Evolutionary conservation across 2,888 invertebrate species (phyloP).

Genomic region (Agrochola lychnidis): DNA sequence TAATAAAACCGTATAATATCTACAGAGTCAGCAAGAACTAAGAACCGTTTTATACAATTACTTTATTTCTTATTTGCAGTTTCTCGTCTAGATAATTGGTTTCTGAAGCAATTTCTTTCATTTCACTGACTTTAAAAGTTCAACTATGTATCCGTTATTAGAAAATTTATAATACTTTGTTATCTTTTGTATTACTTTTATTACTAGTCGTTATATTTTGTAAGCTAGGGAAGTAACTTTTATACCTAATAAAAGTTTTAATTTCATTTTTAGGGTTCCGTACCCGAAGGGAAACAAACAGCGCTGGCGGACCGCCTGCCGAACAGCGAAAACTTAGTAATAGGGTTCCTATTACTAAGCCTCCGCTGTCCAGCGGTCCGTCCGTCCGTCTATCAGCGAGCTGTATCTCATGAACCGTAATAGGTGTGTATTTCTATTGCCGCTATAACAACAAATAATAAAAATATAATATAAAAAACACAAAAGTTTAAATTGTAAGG

Average conservation of each 20-base stretch:
- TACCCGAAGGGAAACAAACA: no score
- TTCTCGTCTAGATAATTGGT: slow-evolving; percentile 52
- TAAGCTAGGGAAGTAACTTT: background rate
- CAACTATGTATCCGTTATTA: slow-evolving; percentile 43
- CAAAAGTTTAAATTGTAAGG: no score
- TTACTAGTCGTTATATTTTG: slow-evolving; percentile 22
- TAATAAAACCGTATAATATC: slow-evolving; percentile 17
- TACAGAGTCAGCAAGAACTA: slow-evolving; percentile 22
- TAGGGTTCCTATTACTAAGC: no score
- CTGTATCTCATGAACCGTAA: no score
- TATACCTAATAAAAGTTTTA: slow-evolving; percentile 32
- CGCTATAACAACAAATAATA: no score
- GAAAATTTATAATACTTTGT: slow-evolving; percentile 45
- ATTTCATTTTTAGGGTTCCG: slow-evolving; percentile 3
- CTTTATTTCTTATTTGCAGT: slow-evolving; percentile 57
- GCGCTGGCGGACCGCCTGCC: no score
- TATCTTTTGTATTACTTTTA: slow-evolving; percentile 52
- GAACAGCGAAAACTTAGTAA: no score
- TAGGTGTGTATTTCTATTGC: no score
- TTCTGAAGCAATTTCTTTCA: slow-evolving; percentile 45
- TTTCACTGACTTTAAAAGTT: slow-evolving; percentile 48
- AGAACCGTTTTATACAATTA: slow-evolving; percentile 41
- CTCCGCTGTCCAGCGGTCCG: no score
- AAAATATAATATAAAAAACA: no score
- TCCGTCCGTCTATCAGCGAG: no score